phyloP scores from a whole-genome alignment of 1,140 invertebrate genomes.

The Lordiphosa mommai region DNA sequence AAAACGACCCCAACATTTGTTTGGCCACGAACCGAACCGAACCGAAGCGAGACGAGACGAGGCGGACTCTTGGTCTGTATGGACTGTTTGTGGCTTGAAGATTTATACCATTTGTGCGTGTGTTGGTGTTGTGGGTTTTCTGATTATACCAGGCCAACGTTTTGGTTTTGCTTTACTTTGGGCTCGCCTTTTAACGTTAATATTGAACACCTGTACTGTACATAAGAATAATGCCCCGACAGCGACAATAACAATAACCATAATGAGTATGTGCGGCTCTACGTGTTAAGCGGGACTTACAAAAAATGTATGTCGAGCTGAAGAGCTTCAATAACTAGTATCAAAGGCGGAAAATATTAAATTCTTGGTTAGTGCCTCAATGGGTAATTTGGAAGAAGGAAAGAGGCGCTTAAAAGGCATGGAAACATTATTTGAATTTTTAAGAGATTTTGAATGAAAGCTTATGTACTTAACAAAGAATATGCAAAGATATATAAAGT shows the following conservation, averaged over 20 bases:
- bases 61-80: neutral
- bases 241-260: constrained; percentile 29
- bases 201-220: constrained; percentile 47
- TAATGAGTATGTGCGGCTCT: constrained; percentile 4
- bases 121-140: constrained; percentile 27
- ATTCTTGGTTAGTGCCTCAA: too few species aligned
- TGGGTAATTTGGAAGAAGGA: too few species aligned
- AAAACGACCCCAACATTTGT: neutral
- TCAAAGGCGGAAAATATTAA: too few species aligned
- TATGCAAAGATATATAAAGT: too few species aligned
- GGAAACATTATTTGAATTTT: too few species aligned
- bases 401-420: too few species aligned
- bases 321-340: too few species aligned
- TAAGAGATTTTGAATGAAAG: too few species aligned
- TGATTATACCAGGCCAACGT: constrained; percentile 1
- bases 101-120: constrained; percentile 43
- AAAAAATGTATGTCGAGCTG: too few species aligned
- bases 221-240: constrained; percentile 16
- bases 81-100: constrained; percentile 9
- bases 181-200: constrained; percentile 8
- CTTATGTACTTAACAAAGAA: too few species aligned
- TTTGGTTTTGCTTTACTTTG: constrained; percentile 18
- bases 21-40: neutral
- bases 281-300: neutral
- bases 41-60: neutral